Evolutionary conservation across 64 coral and sea anemone genomes (phyloP).

Genomic region (Actinia equina): DNA sequence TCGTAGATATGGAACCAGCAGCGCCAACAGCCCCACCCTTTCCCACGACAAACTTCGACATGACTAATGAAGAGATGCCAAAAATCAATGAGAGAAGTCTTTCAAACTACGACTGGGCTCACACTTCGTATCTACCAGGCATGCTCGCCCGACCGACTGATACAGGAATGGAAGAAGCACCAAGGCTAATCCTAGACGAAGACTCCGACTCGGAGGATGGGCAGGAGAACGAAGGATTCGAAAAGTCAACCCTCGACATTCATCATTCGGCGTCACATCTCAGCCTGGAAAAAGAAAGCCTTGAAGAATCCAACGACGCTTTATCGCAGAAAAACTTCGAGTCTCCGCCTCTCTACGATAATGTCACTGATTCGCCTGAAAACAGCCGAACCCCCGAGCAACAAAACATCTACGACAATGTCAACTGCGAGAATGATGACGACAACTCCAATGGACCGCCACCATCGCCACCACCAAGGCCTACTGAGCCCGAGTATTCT

Average conservation of each 20-base stretch:
- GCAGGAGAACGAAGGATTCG: slow-evolving; percentile 30
- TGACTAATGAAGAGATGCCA: slow-evolving; percentile 40
- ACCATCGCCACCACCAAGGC: neutral
- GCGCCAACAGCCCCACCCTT: neutral
- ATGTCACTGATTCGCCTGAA: neutral
- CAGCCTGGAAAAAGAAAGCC: neutral
- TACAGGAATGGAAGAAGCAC: neutral
- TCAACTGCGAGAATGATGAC: neutral
- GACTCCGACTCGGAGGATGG: slow-evolving; percentile 17
- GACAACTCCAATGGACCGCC: neutral
- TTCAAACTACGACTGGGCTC: slow-evolving; percentile 59
- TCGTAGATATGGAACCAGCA: no score
- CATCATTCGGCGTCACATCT: neutral
- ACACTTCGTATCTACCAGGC: slow-evolving; percentile 46
- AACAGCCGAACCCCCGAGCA: neutral
- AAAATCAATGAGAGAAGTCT: slow-evolving; percentile 45
- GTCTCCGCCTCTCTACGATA: neutral
- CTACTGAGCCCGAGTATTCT: neutral
- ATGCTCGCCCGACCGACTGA: slow-evolving; percentile 30
- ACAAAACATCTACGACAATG: neutral
- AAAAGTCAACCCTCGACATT: neutral
- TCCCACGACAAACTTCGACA: slow-evolving; percentile 39
- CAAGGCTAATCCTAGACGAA: slow-evolving; percentile 46
- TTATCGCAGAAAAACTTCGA: neutral
- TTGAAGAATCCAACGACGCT: neutral